Percentiles rank a stretch among this genome's conserved stretches.
Conservation (phyloP, 2,797 vertebrate species). For the Scyliorhinus canicula region DNA sequence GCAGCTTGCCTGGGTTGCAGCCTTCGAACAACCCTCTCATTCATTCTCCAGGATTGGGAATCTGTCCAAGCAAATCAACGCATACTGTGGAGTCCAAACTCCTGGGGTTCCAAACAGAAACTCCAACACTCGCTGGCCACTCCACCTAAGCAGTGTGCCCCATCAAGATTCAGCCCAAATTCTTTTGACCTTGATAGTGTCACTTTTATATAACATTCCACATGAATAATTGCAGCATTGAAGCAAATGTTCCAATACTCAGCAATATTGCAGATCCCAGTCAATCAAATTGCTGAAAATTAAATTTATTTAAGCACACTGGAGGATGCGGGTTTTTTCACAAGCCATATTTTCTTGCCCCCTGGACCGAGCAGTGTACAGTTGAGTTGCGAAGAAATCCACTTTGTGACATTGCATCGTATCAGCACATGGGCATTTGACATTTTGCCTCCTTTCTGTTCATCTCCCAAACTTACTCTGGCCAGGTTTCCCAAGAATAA, state of each 20-base stretch:
- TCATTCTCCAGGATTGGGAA: too few species aligned
- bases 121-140: not conserved
- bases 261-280: not conserved
- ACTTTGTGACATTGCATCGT: not conserved
- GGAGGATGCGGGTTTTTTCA: not conserved
- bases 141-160: not conserved
- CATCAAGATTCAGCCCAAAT: not conserved
- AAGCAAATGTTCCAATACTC: not conserved
- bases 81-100: not conserved
- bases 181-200: not conserved
- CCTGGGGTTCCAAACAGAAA: not conserved
- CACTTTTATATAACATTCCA: not conserved
- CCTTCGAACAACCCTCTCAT: too few species aligned
- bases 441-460: not conserved
- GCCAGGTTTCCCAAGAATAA: constrained; percentile 27
- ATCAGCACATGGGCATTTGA: constrained; percentile 16
- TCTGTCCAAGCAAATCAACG: not conserved
- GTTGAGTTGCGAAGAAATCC: not conserved
- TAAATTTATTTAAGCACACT: not conserved
- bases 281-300: not conserved
- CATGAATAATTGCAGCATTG: not conserved
- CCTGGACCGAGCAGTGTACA: not conserved
- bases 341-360: not conserved
- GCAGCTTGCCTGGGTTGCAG: too few species aligned
- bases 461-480: not conserved